Evolutionary conservation across 2,797 vertebrate species (phyloP).

Genomic region (Limnodromus scolopaceus): DNA sequence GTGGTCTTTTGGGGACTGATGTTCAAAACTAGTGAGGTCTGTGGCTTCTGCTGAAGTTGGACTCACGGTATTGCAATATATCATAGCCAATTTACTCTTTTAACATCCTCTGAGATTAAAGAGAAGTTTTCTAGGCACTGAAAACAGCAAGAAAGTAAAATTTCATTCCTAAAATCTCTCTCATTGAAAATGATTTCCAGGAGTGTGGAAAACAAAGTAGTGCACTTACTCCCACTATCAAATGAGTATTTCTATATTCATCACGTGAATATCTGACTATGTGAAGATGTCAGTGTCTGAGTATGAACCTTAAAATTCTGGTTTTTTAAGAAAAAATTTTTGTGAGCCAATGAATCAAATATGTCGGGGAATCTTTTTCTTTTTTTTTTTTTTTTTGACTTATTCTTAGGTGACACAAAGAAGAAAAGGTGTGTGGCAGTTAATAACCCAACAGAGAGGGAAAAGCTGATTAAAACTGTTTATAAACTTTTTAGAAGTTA

Average conservation of each 20-base stretch:
- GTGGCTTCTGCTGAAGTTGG: not conserved
- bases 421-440: not conserved
- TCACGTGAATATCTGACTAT: not conserved
- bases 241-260: not conserved
- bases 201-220: not conserved
- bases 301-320: not conserved
- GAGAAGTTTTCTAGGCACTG: not conserved
- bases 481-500: not conserved
- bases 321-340: not conserved
- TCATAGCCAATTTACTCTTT: not conserved
- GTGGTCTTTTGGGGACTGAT: not conserved
- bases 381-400: not conserved
- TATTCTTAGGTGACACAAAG: not conserved
- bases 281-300: not conserved
- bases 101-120: not conserved
- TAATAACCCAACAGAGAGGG: not conserved
- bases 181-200: not conserved
- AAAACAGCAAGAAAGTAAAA: not conserved
- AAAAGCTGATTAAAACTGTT: not conserved
- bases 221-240: not conserved
- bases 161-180: not conserved
- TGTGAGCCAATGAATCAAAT: not conserved
- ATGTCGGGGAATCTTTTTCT: too few relatives aligned
- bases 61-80: not conserved
- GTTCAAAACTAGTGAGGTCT: not conserved